These are phyloP conservation scores for Latrodectus hesperus DNA, from an alignment of 2,888 invertebrate species.

Conservation along the genomic window DNA sequence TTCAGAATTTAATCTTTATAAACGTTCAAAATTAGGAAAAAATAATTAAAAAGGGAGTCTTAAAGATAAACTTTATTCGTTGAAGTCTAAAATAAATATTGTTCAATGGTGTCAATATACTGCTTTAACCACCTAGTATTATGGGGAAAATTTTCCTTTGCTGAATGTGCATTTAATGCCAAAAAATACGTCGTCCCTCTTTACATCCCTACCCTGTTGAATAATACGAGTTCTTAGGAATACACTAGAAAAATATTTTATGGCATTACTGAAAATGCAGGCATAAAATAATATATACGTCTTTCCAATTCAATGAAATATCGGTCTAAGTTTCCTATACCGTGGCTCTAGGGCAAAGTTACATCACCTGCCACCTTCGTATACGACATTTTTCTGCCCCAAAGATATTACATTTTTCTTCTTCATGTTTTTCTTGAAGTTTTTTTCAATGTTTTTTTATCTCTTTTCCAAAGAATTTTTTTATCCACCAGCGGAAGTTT, in stretches of 20 bases:
- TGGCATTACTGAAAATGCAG: constrained; percentile 29
- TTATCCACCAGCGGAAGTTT: constrained; percentile 31
- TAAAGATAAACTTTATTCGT: no score
- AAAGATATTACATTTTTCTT: constrained; percentile 52
- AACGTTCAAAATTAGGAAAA: no score
- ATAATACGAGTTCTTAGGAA: not conserved
- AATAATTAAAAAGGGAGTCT: no score
- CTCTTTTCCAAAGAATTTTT: constrained; percentile 13
- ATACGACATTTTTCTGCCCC: constrained; percentile 38
- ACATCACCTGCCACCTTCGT: constrained; percentile 33
- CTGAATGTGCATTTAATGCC: no score
- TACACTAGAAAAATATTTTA: constrained; percentile 26
- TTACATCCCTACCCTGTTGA: not conserved
- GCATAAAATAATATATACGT: constrained; percentile 47
- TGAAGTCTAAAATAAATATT: no score
- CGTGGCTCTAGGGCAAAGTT: constrained; percentile 40
- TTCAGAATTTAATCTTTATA: no score
- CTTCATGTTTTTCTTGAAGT: not conserved
- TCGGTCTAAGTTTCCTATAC: constrained; percentile 49
- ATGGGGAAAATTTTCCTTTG: no score
- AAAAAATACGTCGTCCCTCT: not conserved
- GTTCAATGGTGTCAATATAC: no score
- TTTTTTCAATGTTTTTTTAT: constrained; percentile 17
- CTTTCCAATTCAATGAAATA: constrained; percentile 53
- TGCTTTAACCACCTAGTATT: no score